Evolutionary conservation across 2,888 invertebrate species (phyloP).

Genomic region (Synanthedon formicaeformis): DNA sequence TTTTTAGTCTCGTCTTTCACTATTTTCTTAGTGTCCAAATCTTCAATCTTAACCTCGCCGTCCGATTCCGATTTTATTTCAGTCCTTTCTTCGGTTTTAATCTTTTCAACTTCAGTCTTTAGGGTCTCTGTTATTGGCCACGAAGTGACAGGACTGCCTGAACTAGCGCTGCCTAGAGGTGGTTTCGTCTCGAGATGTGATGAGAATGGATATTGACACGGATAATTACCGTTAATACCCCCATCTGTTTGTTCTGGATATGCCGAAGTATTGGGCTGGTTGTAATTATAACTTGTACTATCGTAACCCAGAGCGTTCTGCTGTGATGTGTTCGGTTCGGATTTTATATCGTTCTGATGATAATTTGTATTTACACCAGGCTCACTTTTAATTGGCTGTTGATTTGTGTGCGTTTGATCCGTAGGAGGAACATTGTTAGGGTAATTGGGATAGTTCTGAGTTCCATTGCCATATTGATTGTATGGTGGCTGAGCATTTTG

Average conservation of each 20-base stretch:
- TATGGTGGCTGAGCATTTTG: conserved; percentile 29
- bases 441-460: conserved; percentile 38
- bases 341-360: conserved; percentile 27
- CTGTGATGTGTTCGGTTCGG: conserved; percentile 26
- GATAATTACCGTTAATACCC: conserved; percentile 29
- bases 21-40: conserved; percentile 60
- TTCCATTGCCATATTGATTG: conserved; percentile 42
- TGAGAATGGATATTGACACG: conserved; percentile 39
- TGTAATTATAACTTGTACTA: conserved; percentile 34
- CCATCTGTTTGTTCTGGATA: conserved; percentile 32
- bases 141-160: conserved; percentile 47
- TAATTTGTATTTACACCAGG: conserved; percentile 20
- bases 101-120: conserved; percentile 55
- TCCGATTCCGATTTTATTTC: conserved; percentile 66
- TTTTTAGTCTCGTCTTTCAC: conserved; percentile 52
- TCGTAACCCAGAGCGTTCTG: conserved; percentile 24
- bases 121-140: conserved; percentile 54
- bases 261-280: conserved; percentile 27
- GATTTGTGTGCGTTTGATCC: conserved; percentile 8
- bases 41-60: conserved; percentile 64
- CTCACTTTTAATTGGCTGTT: conserved; percentile 24
- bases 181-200: conserved; percentile 49
- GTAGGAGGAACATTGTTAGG: conserved; percentile 13
- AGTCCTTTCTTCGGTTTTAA: conserved; percentile 54
- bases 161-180: conserved; percentile 46